A percentile compares a stretch with the other conserved stretches of the same genome.
phyloP scores from a whole-genome alignment of 2,888 invertebrate species.

The Odontocerum albicorne region DNA sequence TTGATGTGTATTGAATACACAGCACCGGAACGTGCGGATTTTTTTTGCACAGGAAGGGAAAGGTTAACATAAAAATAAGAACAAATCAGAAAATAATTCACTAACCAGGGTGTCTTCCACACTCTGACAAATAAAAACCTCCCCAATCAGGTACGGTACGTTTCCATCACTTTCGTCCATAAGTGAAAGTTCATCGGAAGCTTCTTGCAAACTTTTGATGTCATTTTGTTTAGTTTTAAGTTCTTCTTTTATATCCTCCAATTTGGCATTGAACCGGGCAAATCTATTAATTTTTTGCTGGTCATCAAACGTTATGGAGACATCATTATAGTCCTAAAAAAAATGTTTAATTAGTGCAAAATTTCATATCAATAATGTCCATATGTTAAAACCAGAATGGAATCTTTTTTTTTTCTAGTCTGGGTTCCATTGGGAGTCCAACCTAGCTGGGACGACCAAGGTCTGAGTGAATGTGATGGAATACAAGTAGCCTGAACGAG shows the following conservation, averaged over 20 bases:
- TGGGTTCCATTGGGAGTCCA: too few relatives aligned
- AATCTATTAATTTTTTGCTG: conserved; percentile 98
- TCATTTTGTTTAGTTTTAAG: conserved; percentile 85
- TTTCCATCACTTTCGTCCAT: conserved; percentile 74
- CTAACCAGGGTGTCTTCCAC: conserved; percentile 74
- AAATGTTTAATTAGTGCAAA: background rate
- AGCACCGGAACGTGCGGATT: too few relatives aligned
- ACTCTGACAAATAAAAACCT: conserved; percentile 83
- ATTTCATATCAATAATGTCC: too few relatives aligned
- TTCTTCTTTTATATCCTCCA: conserved; percentile 89
- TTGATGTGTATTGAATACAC: too few relatives aligned
- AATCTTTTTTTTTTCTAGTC: too few relatives aligned
- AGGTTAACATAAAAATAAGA: too few relatives aligned
- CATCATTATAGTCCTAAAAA: conserved; percentile 82
- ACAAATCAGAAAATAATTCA: too few relatives aligned
- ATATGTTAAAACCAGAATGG: too few relatives aligned
- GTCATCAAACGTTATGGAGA: conserved; percentile 94
- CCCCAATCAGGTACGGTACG: conserved; percentile 84
- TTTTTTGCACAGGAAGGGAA: too few relatives aligned
- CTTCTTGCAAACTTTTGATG: conserved; percentile 90
- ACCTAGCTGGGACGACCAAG: too few relatives aligned
- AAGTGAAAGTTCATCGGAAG: conserved; percentile 81
- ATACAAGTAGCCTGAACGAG: too few relatives aligned
- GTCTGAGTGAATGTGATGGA: too few relatives aligned
- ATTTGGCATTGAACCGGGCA: conserved; percentile 88